A percentile compares a stretch with the other conserved stretches of the same genome.
Evolutionary conservation across 37 sponge, comb jelly and placozoan species (phyloP).

Genomic region (Chondrosia reniformis): DNA sequence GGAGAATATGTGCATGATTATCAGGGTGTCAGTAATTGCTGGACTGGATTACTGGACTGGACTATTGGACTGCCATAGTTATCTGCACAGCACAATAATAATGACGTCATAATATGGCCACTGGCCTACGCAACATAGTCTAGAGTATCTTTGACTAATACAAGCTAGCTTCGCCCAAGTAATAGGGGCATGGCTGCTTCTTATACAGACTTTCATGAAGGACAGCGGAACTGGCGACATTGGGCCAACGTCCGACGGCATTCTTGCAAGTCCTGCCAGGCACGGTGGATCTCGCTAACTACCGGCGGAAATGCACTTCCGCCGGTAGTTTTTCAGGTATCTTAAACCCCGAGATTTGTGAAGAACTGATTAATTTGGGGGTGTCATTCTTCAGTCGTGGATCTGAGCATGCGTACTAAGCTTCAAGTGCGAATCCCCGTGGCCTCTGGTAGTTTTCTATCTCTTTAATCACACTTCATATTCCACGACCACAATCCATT

Average conservation of each 20-base stretch:
- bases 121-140: not conserved
- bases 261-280: not conserved
- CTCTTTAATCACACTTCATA: not conserved
- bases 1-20: too few relatives aligned
- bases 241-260: not conserved
- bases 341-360: not conserved
- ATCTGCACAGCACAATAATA: not conserved
- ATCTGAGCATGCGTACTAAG: too few relatives aligned
- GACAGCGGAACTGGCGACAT: not conserved
- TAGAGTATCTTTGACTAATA: not conserved
- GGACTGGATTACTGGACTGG: conserved; percentile 26
- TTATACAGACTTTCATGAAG: not conserved
- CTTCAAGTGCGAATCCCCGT: not conserved
- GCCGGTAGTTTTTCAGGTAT: not conserved
- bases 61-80: conserved; percentile 14
- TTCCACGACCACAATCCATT: not conserved
- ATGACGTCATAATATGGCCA: not conserved
- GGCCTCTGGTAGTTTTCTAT: not conserved
- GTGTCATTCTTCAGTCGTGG: not conserved
- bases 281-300: not conserved
- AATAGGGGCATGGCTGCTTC: not conserved
- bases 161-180: not conserved
- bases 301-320: conserved; percentile 1
- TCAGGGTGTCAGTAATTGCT: too few relatives aligned
- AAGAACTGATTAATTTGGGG: not conserved